A percentile compares a stretch with the other conserved stretches of the same genome.
Evolutionary conservation across 2,888 invertebrate species (phyloP).

Genomic region (Tenthredo amoena): DNA sequence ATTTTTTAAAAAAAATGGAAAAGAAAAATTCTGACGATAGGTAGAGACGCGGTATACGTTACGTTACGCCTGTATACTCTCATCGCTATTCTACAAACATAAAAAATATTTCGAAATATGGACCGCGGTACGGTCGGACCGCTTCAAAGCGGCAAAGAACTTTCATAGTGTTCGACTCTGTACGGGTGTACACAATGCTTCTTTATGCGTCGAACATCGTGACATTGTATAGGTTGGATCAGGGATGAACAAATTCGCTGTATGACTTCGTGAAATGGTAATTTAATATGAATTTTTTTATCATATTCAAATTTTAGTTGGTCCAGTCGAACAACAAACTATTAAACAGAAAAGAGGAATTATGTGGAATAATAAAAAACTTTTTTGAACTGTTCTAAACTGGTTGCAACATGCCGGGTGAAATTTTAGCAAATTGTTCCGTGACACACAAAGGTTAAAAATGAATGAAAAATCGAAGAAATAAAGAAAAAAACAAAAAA

Average conservation of each 20-base stretch:
- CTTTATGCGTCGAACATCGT: background rate
- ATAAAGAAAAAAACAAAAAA: background rate
- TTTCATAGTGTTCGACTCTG: background rate
- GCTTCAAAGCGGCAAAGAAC: conserved; percentile 38
- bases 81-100: conserved; percentile 17
- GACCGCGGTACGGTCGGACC: background rate
- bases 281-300: background rate
- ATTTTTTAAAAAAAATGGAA: background rate
- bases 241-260: background rate
- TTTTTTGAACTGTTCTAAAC: background rate
- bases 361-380: background rate
- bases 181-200: background rate
- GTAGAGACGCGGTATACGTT: background rate
- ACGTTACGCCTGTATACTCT: background rate
- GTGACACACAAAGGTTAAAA: background rate
- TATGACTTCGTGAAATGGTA: background rate
- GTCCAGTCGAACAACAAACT: background rate
- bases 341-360: background rate
- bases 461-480: background rate
- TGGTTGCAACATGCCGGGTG: background rate
- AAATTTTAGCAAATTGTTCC: background rate
- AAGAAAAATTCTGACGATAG: background rate
- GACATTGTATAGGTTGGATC: background rate
- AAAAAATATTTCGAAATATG: conserved; percentile 24
- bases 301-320: background rate